These are phyloP conservation scores for Agriotes lineatus DNA, from an alignment of 2,888 invertebrate genomes.

Conservation along the genomic window DNA sequence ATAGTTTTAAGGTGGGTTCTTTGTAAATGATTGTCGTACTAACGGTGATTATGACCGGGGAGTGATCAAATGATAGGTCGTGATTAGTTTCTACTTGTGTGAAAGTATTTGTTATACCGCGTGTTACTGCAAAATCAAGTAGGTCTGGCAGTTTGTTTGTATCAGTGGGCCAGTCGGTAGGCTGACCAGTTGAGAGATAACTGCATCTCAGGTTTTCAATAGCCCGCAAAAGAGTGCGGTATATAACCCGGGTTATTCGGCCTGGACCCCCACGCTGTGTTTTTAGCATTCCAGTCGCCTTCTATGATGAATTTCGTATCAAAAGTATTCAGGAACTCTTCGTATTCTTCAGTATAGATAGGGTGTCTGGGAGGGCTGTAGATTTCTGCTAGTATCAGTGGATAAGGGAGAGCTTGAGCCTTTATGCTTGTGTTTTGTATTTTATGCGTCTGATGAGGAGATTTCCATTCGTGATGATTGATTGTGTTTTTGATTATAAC, in stretches of 20 bases:
- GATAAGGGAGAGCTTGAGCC: slow-evolving; percentile 1
- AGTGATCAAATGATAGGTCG: slow-evolving; percentile 10
- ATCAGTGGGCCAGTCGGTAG: neutral
- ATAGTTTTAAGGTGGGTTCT: slow-evolving; percentile 2
- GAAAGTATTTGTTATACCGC: slow-evolving; percentile 15
- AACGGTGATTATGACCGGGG: slow-evolving; percentile 13
- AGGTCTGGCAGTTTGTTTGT: slow-evolving; percentile 8
- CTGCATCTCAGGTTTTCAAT: neutral
- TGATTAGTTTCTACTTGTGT: slow-evolving; percentile 16
- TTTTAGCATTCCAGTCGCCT: slow-evolving; percentile 10
- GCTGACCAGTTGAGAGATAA: slow-evolving; percentile 5
- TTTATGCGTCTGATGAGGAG: no score
- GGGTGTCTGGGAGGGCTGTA: neutral
- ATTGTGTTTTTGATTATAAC: slow-evolving; percentile 1
- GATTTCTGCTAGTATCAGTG: neutral
- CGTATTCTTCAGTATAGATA: neutral
- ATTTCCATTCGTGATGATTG: neutral
- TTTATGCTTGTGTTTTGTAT: slow-evolving; percentile 5
- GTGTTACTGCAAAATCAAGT: slow-evolving; percentile 6
- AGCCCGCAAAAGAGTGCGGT: neutral
- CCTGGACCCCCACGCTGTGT: neutral
- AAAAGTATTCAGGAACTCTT: neutral
- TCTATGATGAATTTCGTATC: neutral
- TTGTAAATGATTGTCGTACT: slow-evolving; percentile 4
- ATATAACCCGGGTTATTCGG: neutral